Evolutionary conservation across 2,113 vertebrate genomes (phyloP), one percentile per base, ranked within the genome.

Genomic region (Charadrius vociferus): DNA sequence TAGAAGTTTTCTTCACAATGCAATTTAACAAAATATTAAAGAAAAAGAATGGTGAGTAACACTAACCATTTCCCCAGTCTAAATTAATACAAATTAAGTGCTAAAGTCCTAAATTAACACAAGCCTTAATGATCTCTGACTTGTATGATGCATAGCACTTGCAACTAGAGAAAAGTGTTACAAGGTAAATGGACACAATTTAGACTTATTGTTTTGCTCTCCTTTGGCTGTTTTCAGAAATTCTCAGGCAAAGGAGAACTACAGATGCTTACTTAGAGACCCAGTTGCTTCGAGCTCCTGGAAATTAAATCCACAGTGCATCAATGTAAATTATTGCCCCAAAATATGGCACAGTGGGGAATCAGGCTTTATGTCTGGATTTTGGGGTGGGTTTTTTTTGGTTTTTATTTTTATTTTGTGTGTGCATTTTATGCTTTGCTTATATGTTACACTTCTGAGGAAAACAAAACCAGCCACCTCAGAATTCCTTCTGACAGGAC

Each of bases 331-430:
- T 14, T 58, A 27, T 8, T 67, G 9, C 4, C 21, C 12, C 7
- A 52, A 75, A 55, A 56, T 36, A 10, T 5, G 13, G 7, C 58
- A 73, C 41, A 75, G 15, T 18, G 2, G 3, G 14, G n/a, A 90
- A 41, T 21, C 19, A n/a, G 9, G 21, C 2, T 34, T 12, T 49
- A 2, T 23, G 7, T 39, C n/a, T 34, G 12, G 3, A 2, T 6
- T 21, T 45, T 47, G 24, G 29, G 19, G 36, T 26, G 23, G 56
- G 8, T 6, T 17, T 32, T 24, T 17, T 67, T 21, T 10, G 20
- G 10, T 27, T 34, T 34, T 32, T 10, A 7, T 49, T 61, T 81
- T 39, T 22, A 14, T 75, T 61, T 90, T 36, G 30, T 75, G 3
- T 34, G 3, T 58, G 17, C 24, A 15, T 14, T 86, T 80, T 73